Base-by-base conservation (phyloP, 2,113 vertebrate species). In the Dasyornis broadbenti region DNA sequence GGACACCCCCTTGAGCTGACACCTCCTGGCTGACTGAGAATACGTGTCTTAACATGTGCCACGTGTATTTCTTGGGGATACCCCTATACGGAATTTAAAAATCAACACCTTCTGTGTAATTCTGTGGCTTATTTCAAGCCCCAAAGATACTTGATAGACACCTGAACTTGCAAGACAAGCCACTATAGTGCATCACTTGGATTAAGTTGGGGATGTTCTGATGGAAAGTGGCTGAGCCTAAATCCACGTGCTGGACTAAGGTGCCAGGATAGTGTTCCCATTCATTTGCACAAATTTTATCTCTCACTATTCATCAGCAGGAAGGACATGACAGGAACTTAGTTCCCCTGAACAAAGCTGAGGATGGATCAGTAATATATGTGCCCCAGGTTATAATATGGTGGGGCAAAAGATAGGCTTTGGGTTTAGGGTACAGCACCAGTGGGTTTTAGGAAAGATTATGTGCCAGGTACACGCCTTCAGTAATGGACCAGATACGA, bases 11-110 rank as follows among this genome's bases (percentile, higher is more conserved):
- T 18, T 27, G 21, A 31, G 26, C n/a, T n/a, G n/a, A n/a, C n/a
- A n/a, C n/a, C n/a, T 42, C 31, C 8, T 31, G 57, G 20, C 40
- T 71, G 49, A 35, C 21, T n/a, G 30, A 47, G 35, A 56, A 64
- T 40, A 18, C 1, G 7, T 1, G 1, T 33, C 10, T 7, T 40
- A 35, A 47, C 30, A 70, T 0, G 1, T 63, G 26, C 15, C 2
- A 6, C 3, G 7, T 28, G 19, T 18, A 15, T 26, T n/a, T 64
- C 24, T 49, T 42, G 21, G 42, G 26, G 42, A 49, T 22, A 64
- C 3, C 4, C 20, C 31, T 31, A 7, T 1, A 40, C 0, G 6
- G 21, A 70, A 64, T 35, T 63, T 42, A 56, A 49, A 70, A 71
- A 35, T 18, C 24, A 56, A 35, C 35, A 56, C 9, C n/a, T 9